Conservation (phyloP, 2,888 invertebrate genomes). For the Drosophila neutralis region DNA sequence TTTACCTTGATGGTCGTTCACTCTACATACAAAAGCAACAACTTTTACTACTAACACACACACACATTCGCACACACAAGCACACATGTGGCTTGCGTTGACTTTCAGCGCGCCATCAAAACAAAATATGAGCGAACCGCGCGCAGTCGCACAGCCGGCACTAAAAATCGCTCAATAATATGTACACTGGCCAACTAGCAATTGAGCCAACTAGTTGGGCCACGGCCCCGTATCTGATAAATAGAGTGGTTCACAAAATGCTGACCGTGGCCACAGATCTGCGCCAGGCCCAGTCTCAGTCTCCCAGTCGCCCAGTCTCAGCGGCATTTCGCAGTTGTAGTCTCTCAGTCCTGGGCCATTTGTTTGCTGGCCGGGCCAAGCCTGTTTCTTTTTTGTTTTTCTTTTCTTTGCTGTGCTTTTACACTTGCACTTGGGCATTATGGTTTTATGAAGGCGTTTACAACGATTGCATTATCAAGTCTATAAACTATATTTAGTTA, state of each 20-base stretch:
- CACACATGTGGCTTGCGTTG: slow-evolving; percentile 43
- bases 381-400: slow-evolving; percentile 68
- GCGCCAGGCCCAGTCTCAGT: slow-evolving; percentile 29
- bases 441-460: slow-evolving; percentile 38
- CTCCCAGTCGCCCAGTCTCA: slow-evolving; percentile 8
- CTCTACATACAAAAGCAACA: slow-evolving; percentile 69
- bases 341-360: slow-evolving; percentile 70
- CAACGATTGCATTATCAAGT: slow-evolving; percentile 25
- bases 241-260: slow-evolving; percentile 83
- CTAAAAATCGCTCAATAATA: slow-evolving; percentile 82
- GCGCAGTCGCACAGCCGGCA: slow-evolving; percentile 52
- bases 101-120: slow-evolving; percentile 81
- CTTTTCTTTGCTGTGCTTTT: slow-evolving; percentile 25
- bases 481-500: slow-evolving; percentile 22
- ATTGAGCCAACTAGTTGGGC: slow-evolving; percentile 80
- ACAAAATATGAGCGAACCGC: slow-evolving; percentile 78
- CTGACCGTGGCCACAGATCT: slow-evolving; percentile 64
- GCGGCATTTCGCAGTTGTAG: slow-evolving; percentile 28
- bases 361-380: slow-evolving; percentile 73
- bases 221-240: slow-evolving; percentile 74
- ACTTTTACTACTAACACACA: slow-evolving; percentile 78
- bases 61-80: slow-evolving; percentile 12
- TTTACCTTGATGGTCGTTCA: slow-evolving; percentile 81
- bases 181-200: slow-evolving; percentile 74
- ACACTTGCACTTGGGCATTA: slow-evolving; percentile 39